Base-by-base conservation (phyloP, 2,888 invertebrate genomes). In the Pristionchus entomophagus region DNA sequence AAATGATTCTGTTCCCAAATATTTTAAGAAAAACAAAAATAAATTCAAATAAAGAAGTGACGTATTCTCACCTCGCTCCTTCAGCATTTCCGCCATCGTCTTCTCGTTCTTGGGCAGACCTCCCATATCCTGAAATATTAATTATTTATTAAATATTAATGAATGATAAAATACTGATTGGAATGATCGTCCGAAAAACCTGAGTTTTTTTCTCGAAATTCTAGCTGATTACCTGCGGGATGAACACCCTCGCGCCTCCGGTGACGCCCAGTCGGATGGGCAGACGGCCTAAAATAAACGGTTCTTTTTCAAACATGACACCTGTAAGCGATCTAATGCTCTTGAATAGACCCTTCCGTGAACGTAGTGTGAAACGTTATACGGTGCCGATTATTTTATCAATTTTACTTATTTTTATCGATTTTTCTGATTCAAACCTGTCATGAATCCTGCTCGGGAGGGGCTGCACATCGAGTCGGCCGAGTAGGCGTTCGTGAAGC, bases 381-480 rank as follows among this genome's bases (percentile, higher is more conserved):
- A n/a, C n/a, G n/a, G n/a, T n/a, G n/a, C n/a, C n/a, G n/a, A n/a
- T 45, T 10, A 45, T 45, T 41, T 32, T 10, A 45, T 45, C 14
- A 45, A 45, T 45, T 10, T 45, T 45, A 10, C 14, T 45, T 14
- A 10, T 45, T 10, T 10, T 45, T 45, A 45, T 10, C 14, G 14
- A 45, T 45, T 45, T 45, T 10, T 10, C 8, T 45, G 14, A 45
- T 45, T 45, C 49, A 12, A 83, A 91, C 94, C 95, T 0, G 95
- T 95, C 69, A 95, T 92, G 86, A 95, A 92, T 3, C 95, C 95
- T 10, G 95, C 94, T 86, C 95, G 91, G 87, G 94, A 94, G 3
- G 95, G 95, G n/a, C 95, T 94, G 88, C 95, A 95, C 88, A 95
- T 93, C 77, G 94, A 92, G 62, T 94, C 94, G 3, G 95, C 94